phyloP scores from a whole-genome alignment of 2,113 vertebrate species.

The Grammomys dolichurus region DNA sequence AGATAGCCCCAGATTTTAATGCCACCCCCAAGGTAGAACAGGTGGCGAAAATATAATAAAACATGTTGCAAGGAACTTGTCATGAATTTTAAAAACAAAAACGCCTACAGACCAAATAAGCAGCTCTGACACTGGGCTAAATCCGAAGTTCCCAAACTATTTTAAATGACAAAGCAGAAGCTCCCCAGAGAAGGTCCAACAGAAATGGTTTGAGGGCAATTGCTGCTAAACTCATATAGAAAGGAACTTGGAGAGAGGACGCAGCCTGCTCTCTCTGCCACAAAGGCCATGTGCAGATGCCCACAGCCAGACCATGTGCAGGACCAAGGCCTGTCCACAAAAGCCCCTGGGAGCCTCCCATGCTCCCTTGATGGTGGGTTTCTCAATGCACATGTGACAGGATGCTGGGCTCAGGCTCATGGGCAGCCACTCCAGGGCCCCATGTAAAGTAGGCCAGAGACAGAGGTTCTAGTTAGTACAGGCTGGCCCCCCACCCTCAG shows the following conservation, averaged over 20 bases:
- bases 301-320: neutral
- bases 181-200: slow-evolving; percentile 75
- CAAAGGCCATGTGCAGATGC: neutral
- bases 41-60: slow-evolving; percentile 88
- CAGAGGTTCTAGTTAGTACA: accelerated
- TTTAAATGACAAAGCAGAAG: slow-evolving; percentile 83
- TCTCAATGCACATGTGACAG: neutral
- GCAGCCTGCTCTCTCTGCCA: neutral
- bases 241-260: neutral
- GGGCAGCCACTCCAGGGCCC: neutral
- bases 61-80: slow-evolving; percentile 86
- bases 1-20: slow-evolving; percentile 87
- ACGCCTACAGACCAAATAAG: slow-evolving; percentile 85
- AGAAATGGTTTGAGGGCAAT: slow-evolving; percentile 60
- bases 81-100: slow-evolving; percentile 90
- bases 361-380: neutral
- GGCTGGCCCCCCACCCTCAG: neutral
- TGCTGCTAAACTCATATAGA: neutral
- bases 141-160: slow-evolving; percentile 84
- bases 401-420: neutral
- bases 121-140: slow-evolving; percentile 82
- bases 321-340: neutral
- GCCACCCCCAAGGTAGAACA: slow-evolving; percentile 87
- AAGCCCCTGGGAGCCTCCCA: neutral
- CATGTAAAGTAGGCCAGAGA: neutral